These are phyloP conservation scores for Bombus balteatus DNA, from an alignment of 1,140 invertebrate species.

Conservation along the genomic window DNA sequence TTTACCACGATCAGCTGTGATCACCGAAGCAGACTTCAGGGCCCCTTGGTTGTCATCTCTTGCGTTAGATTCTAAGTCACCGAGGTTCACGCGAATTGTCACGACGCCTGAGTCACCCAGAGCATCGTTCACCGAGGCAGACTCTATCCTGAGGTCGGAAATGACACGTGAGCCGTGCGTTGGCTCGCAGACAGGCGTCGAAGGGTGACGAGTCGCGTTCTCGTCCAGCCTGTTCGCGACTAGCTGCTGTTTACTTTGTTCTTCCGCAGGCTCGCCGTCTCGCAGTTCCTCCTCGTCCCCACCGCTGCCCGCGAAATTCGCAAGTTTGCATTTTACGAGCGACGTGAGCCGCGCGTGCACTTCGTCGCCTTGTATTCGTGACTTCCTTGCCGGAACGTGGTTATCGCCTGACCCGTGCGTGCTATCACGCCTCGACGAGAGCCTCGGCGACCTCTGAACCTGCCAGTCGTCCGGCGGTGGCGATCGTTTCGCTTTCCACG, in stretches of 20 bases:
- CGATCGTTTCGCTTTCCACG: constrained; percentile 71
- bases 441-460: constrained; percentile 54
- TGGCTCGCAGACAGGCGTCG: not conserved
- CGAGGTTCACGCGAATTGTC: not conserved
- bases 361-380: not conserved
- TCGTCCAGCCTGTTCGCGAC: not conserved
- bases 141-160: not conserved
- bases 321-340: constrained; percentile 64
- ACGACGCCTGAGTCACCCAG: not conserved
- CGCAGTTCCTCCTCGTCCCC: constrained; percentile 29
- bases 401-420: constrained; percentile 70
- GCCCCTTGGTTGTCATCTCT: not conserved
- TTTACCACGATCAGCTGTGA: not conserved
- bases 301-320: constrained; percentile 54
- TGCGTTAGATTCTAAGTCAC: too few relatives aligned
- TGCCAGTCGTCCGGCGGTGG: constrained; percentile 65
- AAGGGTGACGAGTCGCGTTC: not conserved
- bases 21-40: too few relatives aligned
- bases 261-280: not conserved
- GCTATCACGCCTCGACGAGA: constrained; percentile 59
- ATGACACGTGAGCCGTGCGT: not conserved
- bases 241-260: constrained; percentile 26
- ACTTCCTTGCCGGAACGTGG: constrained; percentile 30
- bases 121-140: not conserved
- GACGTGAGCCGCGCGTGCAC: constrained; percentile 31